Evolutionary conservation across 2,113 vertebrate genomes (phyloP), one percentile per base, ranked within the genome.

Genomic region (Takifugu bimaculatus): DNA sequence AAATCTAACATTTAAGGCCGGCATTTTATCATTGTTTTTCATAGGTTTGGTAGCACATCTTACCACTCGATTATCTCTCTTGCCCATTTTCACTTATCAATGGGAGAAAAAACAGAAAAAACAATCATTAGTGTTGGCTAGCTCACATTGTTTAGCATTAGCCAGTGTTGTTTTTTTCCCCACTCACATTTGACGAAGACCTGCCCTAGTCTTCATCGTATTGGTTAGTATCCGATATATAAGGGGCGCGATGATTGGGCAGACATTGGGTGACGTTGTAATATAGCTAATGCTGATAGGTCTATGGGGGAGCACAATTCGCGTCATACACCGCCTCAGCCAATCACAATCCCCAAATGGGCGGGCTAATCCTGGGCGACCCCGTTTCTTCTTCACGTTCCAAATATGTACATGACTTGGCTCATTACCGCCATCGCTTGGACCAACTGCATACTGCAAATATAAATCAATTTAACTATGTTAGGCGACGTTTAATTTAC

Each of bases 51-150:
- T 4, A 0, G 32, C 12, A 35, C 6, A n/a, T 92, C 94, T 94
- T 77, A 97, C 95, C 93, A 97, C 94, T 60, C 94, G 90, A 80
- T 97, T 97, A 70, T 97, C 95, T 80, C 94, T 89, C 65, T 97
- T 97, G 65, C 95, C 94, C 94, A 97, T 97, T 68, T 75, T 62
- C 65, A 79, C 11, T 66, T 13, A 68, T 13, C 26, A 27, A 73
- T 50, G 1, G 11, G 42, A 12, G 7, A 25, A 44, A 52, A 55
- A 26, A 48, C 60, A 57, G 10, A 53, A 57, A 49, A 47, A 67
- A 57, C 35, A 54, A 60, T 15, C 75, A 86, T 87, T 77, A 62
- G 53, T 71, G 63, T 53, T 71, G 52, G 57, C 56, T 70, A 35
- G 57, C 61, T 70, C 81, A 12, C 70, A 68, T 60, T 72, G 47